These are phyloP conservation scores for Noturus placidus DNA, from an alignment of 2,113 vertebrate genomes.

Conservation along the genomic window DNA sequence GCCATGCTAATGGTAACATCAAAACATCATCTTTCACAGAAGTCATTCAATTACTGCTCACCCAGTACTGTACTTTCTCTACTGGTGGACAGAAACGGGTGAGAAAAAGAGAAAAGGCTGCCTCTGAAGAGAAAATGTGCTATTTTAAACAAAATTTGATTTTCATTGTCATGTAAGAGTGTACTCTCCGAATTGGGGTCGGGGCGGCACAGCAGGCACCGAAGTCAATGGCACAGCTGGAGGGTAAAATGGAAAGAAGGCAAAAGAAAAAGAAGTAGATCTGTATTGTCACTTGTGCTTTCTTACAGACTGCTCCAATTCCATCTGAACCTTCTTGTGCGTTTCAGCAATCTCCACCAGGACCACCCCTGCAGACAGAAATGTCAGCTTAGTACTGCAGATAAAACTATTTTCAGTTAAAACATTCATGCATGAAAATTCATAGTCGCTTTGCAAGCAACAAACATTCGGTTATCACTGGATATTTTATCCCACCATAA, in stretches of 20 bases:
- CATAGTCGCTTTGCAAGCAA: not conserved
- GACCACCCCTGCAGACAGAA: constrained; percentile 79
- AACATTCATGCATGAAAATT: not conserved
- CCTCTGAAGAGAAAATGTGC: not conserved
- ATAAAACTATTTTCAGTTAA: not conserved
- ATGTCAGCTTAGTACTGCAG: constrained; percentile 26
- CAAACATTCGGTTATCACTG: not conserved
- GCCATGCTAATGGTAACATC: not conserved
- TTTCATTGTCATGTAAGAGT: not conserved
- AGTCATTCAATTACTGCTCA: constrained; percentile 7
- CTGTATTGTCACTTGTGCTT: not conserved
- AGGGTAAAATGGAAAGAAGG: not conserved
- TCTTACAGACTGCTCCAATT: constrained; percentile 90
- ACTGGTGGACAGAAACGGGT: not conserved
- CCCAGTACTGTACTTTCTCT: not conserved
- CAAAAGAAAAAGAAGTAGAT: not conserved
- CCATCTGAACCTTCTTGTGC: constrained; percentile 87
- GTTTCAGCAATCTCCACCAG: constrained; percentile 88
- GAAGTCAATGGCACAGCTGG: not conserved
- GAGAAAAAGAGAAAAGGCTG: not conserved
- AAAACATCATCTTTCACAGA: not conserved
- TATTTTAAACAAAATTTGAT: constrained; percentile 8
- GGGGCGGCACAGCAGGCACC: not conserved
- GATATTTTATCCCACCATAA: not conserved
- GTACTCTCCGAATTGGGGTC: not conserved